Percentiles rank a stretch among this genome's conserved stretches.
These are phyloP conservation scores for Athene cunicularia DNA, from an alignment of 2,113 vertebrate genomes.

Conservation along the genomic window DNA sequence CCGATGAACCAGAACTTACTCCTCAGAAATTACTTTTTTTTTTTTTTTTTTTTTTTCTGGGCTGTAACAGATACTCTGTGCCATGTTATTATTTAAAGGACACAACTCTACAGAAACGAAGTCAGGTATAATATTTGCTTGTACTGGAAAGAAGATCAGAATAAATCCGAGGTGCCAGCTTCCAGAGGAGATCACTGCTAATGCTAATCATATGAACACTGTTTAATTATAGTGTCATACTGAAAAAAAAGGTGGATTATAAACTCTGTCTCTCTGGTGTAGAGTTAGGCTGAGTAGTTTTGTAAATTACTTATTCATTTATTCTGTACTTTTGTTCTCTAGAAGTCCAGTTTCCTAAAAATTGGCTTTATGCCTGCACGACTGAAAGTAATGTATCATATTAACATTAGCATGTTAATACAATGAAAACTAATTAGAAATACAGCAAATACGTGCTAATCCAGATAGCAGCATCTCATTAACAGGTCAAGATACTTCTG, in stretches of 20 bases:
- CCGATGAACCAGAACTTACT: conserved; percentile 26
- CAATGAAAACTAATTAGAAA: conserved; percentile 64
- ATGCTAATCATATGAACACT: conserved; percentile 53
- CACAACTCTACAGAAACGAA: background rate
- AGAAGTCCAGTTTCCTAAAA: conserved; percentile 61
- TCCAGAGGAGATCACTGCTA: conserved; percentile 45
- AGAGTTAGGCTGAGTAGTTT: conserved; percentile 50
- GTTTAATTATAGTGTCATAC: conserved; percentile 67
- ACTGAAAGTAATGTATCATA: conserved; percentile 58
- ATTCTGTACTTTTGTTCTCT: conserved; percentile 55
- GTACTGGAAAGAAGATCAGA: conserved; percentile 15
- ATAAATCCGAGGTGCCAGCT: conserved; percentile 26
- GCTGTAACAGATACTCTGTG: background rate
- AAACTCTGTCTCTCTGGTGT: conserved; percentile 47
- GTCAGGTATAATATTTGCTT: background rate
- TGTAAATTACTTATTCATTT: conserved; percentile 71
- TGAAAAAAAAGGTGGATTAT: conserved; percentile 61
- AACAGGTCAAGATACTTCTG: conserved; percentile 1
- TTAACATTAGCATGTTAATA: conserved; percentile 59
- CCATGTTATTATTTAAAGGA: conserved; percentile 21
- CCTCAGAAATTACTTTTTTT: background rate
- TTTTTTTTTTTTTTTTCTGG: conserved; percentile 1
- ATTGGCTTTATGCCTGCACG: conserved; percentile 35
- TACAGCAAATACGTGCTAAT: conserved; percentile 47
- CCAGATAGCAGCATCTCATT: conserved; percentile 36